Conservation (phyloP, 2,888 invertebrate genomes). For the Melolontha melolontha region DNA sequence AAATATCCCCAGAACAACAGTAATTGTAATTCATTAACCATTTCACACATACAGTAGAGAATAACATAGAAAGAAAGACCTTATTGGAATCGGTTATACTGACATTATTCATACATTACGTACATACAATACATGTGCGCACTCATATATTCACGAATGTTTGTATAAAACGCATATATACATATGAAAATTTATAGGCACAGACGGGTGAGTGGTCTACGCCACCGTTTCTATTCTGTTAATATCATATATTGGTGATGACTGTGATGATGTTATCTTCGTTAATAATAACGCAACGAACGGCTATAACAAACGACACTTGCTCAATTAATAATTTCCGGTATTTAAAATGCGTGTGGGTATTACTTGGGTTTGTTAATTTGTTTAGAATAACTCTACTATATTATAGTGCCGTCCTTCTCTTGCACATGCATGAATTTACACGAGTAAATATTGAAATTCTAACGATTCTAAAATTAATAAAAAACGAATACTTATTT, state of each 20-base stretch:
- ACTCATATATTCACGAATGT: not conserved
- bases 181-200: not conserved
- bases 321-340: slow-evolving; percentile 54
- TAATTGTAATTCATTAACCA: slow-evolving; percentile 58
- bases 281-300: slow-evolving; percentile 38
- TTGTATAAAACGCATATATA: slow-evolving; percentile 11
- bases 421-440: too few relatives aligned
- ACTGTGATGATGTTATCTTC: slow-evolving; percentile 37
- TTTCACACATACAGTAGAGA: slow-evolving; percentile 50
- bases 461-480: too few relatives aligned
- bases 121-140: not conserved
- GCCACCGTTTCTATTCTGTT: slow-evolving; percentile 19
- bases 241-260: slow-evolving; percentile 26
- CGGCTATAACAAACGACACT: slow-evolving; percentile 44
- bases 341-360: slow-evolving; percentile 54
- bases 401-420: too few relatives aligned
- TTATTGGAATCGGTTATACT: not conserved
- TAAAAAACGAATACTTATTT: too few relatives aligned
- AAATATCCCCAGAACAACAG: slow-evolving; percentile 41
- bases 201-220: not conserved
- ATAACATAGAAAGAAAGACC: slow-evolving; percentile 11
- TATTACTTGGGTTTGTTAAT: slow-evolving; percentile 54
- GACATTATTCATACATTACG: not conserved
- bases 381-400: slow-evolving; percentile 50
- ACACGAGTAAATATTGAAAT: too few relatives aligned